A percentile compares a stretch with the other conserved stretches of the same genome.
These are phyloP conservation scores for Strigamia transsilvanica DNA, from an alignment of 2,888 invertebrate species.

Conservation along the genomic window DNA sequence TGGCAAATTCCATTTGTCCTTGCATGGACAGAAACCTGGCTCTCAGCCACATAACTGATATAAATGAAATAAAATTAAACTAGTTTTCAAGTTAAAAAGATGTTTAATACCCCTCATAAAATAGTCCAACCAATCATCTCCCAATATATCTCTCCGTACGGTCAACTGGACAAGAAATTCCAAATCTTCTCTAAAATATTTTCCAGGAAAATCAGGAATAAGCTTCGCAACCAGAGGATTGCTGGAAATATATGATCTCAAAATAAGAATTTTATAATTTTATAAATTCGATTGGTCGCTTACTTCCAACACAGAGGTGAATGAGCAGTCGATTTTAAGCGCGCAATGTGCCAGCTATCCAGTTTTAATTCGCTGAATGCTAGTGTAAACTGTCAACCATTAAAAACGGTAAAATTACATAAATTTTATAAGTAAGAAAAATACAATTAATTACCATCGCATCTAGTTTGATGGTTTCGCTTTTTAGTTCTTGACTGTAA, in stretches of 20 bases:
- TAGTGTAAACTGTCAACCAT: constrained; percentile 64
- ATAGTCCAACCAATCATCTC: constrained; percentile 56
- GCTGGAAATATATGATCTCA: not conserved
- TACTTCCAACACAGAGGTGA: constrained; percentile 35
- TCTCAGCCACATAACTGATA: constrained; percentile 62
- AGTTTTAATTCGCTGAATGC: constrained; percentile 69
- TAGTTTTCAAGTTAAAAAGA: not conserved
- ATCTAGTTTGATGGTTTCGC: constrained; percentile 66
- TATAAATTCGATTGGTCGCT: not conserved
- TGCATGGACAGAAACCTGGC: constrained; percentile 61
- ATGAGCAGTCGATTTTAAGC: constrained; percentile 41
- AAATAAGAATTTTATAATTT: not conserved
- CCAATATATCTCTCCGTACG: constrained; percentile 56
- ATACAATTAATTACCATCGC: constrained; percentile 60
- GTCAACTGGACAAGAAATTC: constrained; percentile 58
- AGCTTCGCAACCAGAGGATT: constrained; percentile 52
- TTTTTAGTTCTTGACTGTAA: constrained; percentile 63
- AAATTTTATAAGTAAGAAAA: not conserved
- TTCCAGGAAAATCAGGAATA: constrained; percentile 56
- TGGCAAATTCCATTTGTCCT: constrained; percentile 61
- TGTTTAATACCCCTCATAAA: constrained; percentile 56
- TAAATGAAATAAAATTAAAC: not conserved
- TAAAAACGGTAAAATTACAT: not conserved
- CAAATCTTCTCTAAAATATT: constrained; percentile 57
- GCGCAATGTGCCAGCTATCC: constrained; percentile 59